Conservation (phyloP, 2,797 vertebrate genomes). For the Podarcis siculus region DNA sequence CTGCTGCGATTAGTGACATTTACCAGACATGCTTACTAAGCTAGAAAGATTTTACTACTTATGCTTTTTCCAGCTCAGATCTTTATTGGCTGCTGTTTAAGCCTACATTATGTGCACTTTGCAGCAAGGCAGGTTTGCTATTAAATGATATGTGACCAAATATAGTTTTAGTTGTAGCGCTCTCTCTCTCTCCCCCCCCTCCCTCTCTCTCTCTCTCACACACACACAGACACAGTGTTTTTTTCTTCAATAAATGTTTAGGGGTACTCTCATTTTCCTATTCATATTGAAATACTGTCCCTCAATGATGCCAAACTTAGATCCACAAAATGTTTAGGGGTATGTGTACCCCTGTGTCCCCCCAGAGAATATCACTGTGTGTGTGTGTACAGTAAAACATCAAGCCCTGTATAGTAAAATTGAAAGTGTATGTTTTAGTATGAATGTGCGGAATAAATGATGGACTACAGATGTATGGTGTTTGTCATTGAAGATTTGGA, state of each 20-base stretch:
- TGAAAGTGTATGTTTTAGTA: background rate
- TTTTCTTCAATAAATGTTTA: too few species aligned
- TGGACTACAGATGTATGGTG: background rate
- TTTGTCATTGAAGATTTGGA: background rate
- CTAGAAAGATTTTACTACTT: constrained; percentile 13
- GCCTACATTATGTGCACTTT: background rate
- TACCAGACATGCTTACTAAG: constrained; percentile 2
- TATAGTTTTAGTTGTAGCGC: background rate
- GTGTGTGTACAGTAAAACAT: background rate
- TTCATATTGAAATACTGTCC: too few species aligned
- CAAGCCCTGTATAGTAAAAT: background rate
- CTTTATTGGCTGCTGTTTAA: constrained; percentile 8
- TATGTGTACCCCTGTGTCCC: too few species aligned
- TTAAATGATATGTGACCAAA: constrained; percentile 5
- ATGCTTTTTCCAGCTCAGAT: background rate
- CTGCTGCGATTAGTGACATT: background rate
- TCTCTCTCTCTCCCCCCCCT: too few species aligned
- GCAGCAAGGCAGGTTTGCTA: background rate
- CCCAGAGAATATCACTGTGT: too few species aligned
- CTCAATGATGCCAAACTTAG: too few species aligned
- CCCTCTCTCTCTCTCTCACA: too few species aligned
- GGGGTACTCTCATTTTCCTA: too few species aligned
- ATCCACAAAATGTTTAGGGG: too few species aligned
- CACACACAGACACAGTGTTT: background rate
- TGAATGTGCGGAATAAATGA: background rate